These are phyloP conservation scores for Tetraodon nigroviridis DNA, from an alignment of 2,113 vertebrate species.

Conservation along the genomic window DNA sequence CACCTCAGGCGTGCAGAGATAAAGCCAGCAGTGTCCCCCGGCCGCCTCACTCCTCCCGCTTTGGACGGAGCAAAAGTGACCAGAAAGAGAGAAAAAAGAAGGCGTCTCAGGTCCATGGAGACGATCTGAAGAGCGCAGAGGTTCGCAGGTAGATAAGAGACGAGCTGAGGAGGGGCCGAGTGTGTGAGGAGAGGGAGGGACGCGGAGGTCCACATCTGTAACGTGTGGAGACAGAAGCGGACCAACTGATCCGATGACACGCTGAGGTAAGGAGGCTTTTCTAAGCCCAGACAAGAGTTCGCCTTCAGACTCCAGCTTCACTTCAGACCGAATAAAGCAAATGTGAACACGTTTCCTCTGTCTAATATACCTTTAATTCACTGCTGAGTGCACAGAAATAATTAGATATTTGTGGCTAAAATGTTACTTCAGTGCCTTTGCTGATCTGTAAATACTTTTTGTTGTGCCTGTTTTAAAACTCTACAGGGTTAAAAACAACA, in stretches of 20 bases:
- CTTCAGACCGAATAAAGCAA: background rate
- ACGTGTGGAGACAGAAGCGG: constrained; percentile 29
- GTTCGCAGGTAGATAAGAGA: constrained; percentile 42
- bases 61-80: background rate
- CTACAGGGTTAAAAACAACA: background rate
- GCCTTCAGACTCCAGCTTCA: background rate
- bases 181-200: constrained; percentile 23
- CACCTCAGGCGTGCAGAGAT: constrained; percentile 33
- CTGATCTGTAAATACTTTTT: background rate
- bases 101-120: background rate
- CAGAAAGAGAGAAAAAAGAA: background rate
- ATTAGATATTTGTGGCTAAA: no score
- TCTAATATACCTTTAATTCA: background rate
- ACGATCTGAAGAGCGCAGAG: constrained; percentile 40
- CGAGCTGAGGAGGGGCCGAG: constrained; percentile 4
- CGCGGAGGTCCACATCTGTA: constrained; percentile 35
- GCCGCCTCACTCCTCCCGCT: background rate
- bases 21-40: constrained; percentile 6
- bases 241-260: constrained; percentile 52
- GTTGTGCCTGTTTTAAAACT: background rate
- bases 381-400: no score
- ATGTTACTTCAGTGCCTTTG: no score
- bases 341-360: background rate
- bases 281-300: background rate
- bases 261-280: constrained; percentile 57